A percentile compares a stretch with the other conserved stretches of the same genome.
These are phyloP conservation scores for Urosaurus nigricauda DNA, from an alignment of 2,797 vertebrate species.

Conservation along the genomic window DNA sequence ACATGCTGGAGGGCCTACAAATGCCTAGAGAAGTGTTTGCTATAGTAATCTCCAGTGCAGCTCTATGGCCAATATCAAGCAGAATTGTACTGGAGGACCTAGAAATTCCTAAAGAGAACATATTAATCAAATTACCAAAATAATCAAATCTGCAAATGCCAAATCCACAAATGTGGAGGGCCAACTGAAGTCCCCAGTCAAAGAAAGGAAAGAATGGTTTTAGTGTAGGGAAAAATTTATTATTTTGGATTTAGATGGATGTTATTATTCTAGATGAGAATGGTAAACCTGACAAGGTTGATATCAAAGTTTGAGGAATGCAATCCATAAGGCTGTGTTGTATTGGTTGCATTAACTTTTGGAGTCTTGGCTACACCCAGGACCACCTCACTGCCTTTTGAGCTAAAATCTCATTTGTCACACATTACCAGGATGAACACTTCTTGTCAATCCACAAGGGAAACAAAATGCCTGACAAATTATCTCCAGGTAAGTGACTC, in stretches of 20 bases:
- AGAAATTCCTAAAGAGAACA: too few relatives aligned
- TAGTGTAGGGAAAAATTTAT: neutral
- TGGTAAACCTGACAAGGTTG: neutral
- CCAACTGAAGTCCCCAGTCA: neutral
- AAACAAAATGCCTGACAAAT: conserved; percentile 44
- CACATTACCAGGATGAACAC: conserved; percentile 3
- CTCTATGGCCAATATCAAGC: too few relatives aligned
- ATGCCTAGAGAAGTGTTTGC: too few relatives aligned
- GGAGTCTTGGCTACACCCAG: neutral
- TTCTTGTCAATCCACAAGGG: neutral
- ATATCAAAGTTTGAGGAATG: neutral
- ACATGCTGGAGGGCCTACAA: too few relatives aligned
- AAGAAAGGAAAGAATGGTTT: too few relatives aligned
- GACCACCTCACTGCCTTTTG: neutral
- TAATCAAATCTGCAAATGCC: too few relatives aligned
- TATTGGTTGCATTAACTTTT: neutral
- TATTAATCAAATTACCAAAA: too few relatives aligned
- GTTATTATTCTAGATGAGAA: neutral
- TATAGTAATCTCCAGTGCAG: too few relatives aligned
- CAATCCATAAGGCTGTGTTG: conserved; percentile 1
- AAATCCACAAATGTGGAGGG: too few relatives aligned
- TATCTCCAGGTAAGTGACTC: conserved; percentile 54
- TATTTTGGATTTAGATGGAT: too few relatives aligned
- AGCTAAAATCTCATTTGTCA: conserved; percentile 21
- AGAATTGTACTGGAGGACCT: too few relatives aligned